Evolutionary conservation across 2,888 invertebrate genomes (phyloP).

Genomic region (Sphaerophoria rueppellii): DNA sequence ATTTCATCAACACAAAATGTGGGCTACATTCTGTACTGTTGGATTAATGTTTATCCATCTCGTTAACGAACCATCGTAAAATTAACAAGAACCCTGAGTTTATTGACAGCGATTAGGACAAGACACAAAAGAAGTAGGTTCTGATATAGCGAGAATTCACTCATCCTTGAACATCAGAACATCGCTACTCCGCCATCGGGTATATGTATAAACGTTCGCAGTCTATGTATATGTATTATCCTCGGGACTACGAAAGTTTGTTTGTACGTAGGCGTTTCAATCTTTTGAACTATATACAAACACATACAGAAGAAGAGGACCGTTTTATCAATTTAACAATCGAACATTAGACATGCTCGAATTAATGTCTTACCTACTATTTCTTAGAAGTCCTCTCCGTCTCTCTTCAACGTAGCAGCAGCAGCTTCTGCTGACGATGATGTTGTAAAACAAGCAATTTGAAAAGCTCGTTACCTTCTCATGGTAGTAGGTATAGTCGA

Average conservation of each 20-base stretch:
- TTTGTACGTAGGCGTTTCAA: slow-evolving; percentile 8
- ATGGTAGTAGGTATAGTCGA: no score
- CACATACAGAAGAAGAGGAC: slow-evolving; percentile 45
- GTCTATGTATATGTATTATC: background rate
- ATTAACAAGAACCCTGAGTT: slow-evolving; percentile 72
- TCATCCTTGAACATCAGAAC: slow-evolving; percentile 11
- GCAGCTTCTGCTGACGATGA: slow-evolving; percentile 47
- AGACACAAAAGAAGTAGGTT: slow-evolving; percentile 52
- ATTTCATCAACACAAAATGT: slow-evolving; percentile 42
- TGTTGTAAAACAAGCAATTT: slow-evolving; percentile 72
- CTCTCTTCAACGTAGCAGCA: no score
- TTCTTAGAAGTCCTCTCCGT: background rate
- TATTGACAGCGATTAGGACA: slow-evolving; percentile 72
- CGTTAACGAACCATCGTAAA: slow-evolving; percentile 72
- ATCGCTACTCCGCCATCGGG: background rate
- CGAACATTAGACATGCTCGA: slow-evolving; percentile 72
- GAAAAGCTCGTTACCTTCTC: slow-evolving; percentile 66
- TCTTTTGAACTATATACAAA: slow-evolving; percentile 16
- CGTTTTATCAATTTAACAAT: slow-evolving; percentile 73
- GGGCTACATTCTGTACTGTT: slow-evolving; percentile 50
- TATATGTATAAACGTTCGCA: no score
- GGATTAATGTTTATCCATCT: slow-evolving; percentile 66
- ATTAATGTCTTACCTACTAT: slow-evolving; percentile 66
- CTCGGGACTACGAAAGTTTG: background rate
- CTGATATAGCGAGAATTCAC: slow-evolving; percentile 1